Evolutionary conservation across 2,113 vertebrate genomes (phyloP).

Genomic region (Heterochromis multidens): DNA sequence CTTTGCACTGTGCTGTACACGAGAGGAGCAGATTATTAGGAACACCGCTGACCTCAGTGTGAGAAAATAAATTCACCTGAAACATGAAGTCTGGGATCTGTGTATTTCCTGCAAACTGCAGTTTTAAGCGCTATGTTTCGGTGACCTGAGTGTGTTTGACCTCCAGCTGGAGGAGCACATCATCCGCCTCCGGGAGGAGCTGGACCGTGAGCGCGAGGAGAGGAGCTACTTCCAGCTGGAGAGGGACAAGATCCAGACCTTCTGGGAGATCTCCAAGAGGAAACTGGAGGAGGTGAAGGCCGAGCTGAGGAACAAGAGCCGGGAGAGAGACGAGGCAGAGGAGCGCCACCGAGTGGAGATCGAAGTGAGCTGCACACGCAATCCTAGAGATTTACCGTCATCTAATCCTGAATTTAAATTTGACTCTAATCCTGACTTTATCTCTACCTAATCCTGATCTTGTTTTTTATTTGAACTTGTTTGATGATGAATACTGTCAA

Average conservation of each 20-base stretch:
- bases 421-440: neutral
- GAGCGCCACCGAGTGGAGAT: constrained; percentile 60
- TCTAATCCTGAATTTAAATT: no score
- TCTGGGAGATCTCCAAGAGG: constrained; percentile 49
- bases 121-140: accelerated
- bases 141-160: neutral
- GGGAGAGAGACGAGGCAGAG: constrained; percentile 42
- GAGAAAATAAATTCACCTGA: neutral
- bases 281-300: constrained; percentile 21
- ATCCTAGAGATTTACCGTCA: neutral
- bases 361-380: constrained; percentile 9
- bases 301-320: constrained; percentile 3
- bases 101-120: neutral
- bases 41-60: neutral
- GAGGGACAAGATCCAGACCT: constrained; percentile 40
- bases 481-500: no score
- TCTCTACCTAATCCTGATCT: neutral
- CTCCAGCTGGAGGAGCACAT: constrained; percentile 62
- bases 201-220: constrained; percentile 60
- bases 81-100: accelerated
- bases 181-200: constrained; percentile 52
- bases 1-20: no score
- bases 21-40: no score
- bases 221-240: constrained; percentile 62
- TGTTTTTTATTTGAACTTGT: neutral